phyloP scores from a whole-genome alignment of 2,113 vertebrate species.

The Muntiacus muntjak region DNA sequence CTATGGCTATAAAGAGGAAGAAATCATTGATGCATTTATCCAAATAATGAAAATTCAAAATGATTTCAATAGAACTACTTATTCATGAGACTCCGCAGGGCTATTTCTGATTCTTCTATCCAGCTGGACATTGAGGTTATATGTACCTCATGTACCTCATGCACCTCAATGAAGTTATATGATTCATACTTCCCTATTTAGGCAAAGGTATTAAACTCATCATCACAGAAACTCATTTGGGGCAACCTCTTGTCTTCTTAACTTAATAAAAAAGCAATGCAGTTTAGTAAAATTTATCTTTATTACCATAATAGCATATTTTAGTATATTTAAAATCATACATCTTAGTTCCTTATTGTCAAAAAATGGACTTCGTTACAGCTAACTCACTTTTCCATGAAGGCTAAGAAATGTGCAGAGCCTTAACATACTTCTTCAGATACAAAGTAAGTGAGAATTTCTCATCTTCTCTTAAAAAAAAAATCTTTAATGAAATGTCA shows the following conservation, averaged over 20 bases:
- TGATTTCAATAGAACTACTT: neutral
- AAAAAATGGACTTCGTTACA: neutral
- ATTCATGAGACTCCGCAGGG: neutral
- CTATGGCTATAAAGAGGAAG: neutral
- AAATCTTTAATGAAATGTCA: neutral
- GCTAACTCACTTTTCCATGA: neutral
- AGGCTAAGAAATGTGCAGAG: neutral
- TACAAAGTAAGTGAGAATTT: neutral
- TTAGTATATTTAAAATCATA: neutral
- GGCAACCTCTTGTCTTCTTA: neutral
- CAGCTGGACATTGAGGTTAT: neutral
- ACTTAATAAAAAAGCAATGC: neutral
- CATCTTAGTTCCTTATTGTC: neutral
- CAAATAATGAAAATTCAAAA: neutral
- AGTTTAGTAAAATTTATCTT: neutral
- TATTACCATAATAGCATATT: neutral
- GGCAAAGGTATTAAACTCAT: neutral
- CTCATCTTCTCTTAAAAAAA: neutral
- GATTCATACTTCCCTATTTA: neutral
- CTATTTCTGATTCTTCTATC: neutral
- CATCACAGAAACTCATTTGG: neutral
- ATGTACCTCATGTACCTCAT: too few relatives aligned
- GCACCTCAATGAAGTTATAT: neutral
- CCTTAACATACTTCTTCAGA: neutral
- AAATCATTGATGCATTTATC: neutral